Conservation (phyloP, 2,888 invertebrate species). For the Dynastes tityus region DNA sequence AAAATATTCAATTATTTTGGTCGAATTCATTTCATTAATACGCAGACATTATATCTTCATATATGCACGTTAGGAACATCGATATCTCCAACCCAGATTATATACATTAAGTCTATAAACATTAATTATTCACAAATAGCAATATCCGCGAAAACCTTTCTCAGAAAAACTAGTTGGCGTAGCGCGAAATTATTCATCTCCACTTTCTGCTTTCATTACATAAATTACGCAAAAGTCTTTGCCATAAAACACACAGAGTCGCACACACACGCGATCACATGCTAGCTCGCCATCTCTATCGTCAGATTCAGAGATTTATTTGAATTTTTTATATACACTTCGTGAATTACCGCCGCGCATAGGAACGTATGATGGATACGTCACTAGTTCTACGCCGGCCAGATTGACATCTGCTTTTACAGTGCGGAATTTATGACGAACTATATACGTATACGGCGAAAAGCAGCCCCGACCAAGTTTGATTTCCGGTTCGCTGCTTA, state of each 20-base stretch:
- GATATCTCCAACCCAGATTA: neutral
- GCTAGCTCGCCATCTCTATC: constrained; percentile 25
- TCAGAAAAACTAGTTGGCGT: constrained; percentile 13
- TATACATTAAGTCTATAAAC: neutral
- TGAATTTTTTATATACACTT: constrained; percentile 42
- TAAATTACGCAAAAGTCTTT: constrained; percentile 38
- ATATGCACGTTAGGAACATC: neutral
- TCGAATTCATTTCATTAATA: neutral
- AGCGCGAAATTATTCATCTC: constrained; percentile 34
- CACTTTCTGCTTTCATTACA: constrained; percentile 39
- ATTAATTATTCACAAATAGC: constrained; percentile 6
- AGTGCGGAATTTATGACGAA: constrained; percentile 20
- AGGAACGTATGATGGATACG: constrained; percentile 31
- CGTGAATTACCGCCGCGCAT: constrained; percentile 28
- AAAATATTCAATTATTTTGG: neutral
- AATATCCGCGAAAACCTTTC: constrained; percentile 1
- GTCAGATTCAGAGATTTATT: constrained; percentile 40
- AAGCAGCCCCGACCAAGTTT: neutral
- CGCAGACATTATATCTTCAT: neutral
- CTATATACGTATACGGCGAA: constrained; percentile 4
- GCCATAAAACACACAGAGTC: constrained; percentile 32
- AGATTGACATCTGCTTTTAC: constrained; percentile 37
- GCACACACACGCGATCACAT: neutral
- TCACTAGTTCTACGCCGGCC: constrained; percentile 3
- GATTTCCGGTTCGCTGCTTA: constrained; percentile 21